Base-by-base conservation (phyloP, 2,797 vertebrate species). In the Arnoldichthys spilopterus region DNA sequence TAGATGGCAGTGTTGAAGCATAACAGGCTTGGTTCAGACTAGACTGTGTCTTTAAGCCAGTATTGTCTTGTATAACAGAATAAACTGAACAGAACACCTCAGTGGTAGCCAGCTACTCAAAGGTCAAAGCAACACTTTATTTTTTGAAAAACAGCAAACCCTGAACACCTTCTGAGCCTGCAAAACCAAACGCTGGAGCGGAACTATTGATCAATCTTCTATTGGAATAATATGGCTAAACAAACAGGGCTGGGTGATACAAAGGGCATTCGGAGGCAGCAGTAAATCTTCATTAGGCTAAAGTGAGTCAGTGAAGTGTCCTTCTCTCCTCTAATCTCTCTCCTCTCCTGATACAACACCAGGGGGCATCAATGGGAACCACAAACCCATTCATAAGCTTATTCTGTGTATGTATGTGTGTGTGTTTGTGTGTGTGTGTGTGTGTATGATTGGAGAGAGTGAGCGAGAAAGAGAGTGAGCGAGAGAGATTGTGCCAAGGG, bases 271-370 rank as follows among this genome's bases (percentile, higher is more conserved):
- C 64, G 37, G 53, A 24, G 43, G 20, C 20, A 49, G 18, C 63
- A 15, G 75, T 82, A 73, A 49, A 74, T 84, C 83, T 79, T 77
- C 59, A 74, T 84, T 79, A 78, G 18, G 13, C 5, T 58, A 62
- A 72, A 64, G 49, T 61, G 47, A 75, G 32, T 0, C 40, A 58
- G 26, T 74, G 72, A 2, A 43, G 26, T 64, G 58, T 72, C 76
- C 74, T 75, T 74, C 51, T 53, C 26, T 37, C 45, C 34, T 43
- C 24, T 30, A 66, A 71, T 67, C 63, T 78, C 28, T 53, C 28
- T 61, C 16, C 11, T 71, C 30, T 54, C 49, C 5, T 22, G 56
- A 69, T 53, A 73, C 59, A 61, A 74, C 32, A 66, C 28, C 49
- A 72, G 28, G 18, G 18, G 59, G 56, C 13, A 61, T 62, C 37